Conservation (phyloP, 2,797 vertebrate species). For the Pseudocheirus occidentalis region DNA sequence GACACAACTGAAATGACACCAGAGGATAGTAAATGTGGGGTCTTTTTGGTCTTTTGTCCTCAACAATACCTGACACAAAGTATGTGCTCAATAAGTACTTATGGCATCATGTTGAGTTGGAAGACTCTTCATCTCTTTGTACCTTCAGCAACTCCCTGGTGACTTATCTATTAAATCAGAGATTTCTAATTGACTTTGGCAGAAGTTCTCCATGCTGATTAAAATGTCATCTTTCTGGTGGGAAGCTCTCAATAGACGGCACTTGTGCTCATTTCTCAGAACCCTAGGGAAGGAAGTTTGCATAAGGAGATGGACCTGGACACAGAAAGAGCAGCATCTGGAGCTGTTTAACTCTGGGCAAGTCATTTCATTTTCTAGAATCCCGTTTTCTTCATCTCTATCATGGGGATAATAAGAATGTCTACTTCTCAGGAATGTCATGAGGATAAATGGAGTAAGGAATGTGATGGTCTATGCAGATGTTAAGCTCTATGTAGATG, state of each 20-base stretch:
- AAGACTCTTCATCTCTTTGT: background rate
- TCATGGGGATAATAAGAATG: background rate
- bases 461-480: background rate
- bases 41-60: background rate
- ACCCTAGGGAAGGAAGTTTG: slow-evolving; percentile 15
- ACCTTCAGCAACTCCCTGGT: background rate
- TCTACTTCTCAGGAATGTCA: background rate
- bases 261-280: slow-evolving; percentile 26
- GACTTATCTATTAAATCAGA: background rate
- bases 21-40: background rate
- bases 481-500: background rate
- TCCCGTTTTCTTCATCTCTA: background rate
- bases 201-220: background rate
- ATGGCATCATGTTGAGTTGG: background rate
- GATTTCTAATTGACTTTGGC: background rate
- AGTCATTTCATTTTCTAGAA: background rate
- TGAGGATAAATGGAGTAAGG: background rate
- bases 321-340: background rate
- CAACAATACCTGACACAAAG: background rate
- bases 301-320: slow-evolving; percentile 46
- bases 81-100: background rate
- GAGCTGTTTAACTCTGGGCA: background rate
- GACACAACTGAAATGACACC: background rate
- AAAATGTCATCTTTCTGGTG: background rate
- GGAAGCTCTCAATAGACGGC: slow-evolving; percentile 1